These are phyloP conservation scores for Caenorhabditis sp. DNA, from an alignment of 2,888 invertebrate species.

Conservation along the genomic window DNA sequence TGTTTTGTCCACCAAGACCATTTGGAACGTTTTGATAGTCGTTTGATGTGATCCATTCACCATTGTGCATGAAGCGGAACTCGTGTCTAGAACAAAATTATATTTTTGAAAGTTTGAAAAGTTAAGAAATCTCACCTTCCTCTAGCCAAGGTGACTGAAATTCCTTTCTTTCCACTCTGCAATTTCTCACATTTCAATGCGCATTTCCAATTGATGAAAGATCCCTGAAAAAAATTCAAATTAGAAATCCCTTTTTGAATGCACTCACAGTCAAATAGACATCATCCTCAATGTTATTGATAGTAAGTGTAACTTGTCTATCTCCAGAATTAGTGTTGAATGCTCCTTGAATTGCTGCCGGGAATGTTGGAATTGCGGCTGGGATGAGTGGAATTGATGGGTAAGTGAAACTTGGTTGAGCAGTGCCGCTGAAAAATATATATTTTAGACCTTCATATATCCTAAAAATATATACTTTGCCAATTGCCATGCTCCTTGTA, in stretches of 20 bases:
- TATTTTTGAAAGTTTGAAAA: neutral
- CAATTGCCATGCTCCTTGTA: constrained; percentile 30
- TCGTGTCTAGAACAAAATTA: constrained; percentile 46
- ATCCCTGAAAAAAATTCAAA: constrained; percentile 44
- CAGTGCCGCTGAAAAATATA: constrained; percentile 17
- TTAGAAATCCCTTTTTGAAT: neutral
- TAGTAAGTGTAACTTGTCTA: constrained; percentile 53
- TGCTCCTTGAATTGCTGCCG: constrained; percentile 20
- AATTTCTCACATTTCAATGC: constrained; percentile 56
- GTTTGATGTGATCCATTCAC: constrained; percentile 55
- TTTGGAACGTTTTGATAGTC: constrained; percentile 51
- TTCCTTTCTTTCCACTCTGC: constrained; percentile 47
- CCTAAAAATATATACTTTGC: constrained; percentile 15
- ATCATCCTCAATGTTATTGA: constrained; percentile 45
- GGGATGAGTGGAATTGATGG: constrained; percentile 31
- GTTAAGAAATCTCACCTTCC: constrained; percentile 38
- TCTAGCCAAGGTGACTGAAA: constrained; percentile 58
- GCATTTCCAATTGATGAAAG: constrained; percentile 66
- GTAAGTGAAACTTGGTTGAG: constrained; percentile 16
- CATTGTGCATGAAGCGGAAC: constrained; percentile 64
- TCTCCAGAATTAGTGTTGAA: constrained; percentile 21
- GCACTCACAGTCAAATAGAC: constrained; percentile 55
- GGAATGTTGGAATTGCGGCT: constrained; percentile 20
- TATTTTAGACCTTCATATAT: neutral
- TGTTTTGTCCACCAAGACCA: constrained; percentile 54